Conservation (phyloP, 2,797 vertebrate species). For the Harpagifer antarcticus region DNA sequence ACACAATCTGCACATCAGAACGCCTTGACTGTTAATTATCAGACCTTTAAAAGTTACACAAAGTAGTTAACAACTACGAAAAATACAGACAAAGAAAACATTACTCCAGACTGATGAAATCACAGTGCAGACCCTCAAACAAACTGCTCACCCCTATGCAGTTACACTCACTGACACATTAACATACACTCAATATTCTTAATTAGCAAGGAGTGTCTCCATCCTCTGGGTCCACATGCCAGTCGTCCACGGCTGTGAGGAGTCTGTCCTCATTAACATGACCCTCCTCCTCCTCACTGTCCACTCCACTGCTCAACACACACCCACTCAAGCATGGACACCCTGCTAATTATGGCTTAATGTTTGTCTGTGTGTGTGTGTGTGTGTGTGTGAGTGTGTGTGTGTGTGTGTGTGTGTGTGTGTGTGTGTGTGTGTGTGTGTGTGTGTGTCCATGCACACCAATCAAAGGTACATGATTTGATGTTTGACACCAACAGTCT, state of each 20-base stretch:
- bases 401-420: background rate
- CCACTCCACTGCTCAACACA: conserved; percentile 73
- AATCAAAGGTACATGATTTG: conserved; percentile 59
- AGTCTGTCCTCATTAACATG: conserved; percentile 61
- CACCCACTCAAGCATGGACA: conserved; percentile 70
- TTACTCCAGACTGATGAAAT: background rate
- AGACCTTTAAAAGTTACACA: background rate
- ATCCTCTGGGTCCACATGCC: conserved; percentile 60
- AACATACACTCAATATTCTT: conserved; percentile 50
- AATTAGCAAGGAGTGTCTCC: conserved; percentile 72
- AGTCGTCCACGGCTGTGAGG: conserved; percentile 56
- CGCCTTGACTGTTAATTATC: no score
- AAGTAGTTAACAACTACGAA: background rate
- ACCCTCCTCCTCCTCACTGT: conserved; percentile 60
- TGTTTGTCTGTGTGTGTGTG: conserved; percentile 21
- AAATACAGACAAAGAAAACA: background rate
- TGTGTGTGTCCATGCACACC: conserved; percentile 5
- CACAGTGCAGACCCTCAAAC: background rate
- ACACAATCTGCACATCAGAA: no score
- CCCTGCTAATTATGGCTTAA: conserved; percentile 68
- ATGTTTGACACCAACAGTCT: conserved; percentile 55
- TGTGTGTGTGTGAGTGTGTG: conserved; percentile 6
- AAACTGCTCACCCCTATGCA: background rate
- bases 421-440: background rate
- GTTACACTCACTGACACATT: conserved; percentile 35